A percentile compares a stretch with the other conserved stretches of the same genome.
Conservation (phyloP, 2,888 invertebrate species). For the Dicyrtoma fusca region DNA sequence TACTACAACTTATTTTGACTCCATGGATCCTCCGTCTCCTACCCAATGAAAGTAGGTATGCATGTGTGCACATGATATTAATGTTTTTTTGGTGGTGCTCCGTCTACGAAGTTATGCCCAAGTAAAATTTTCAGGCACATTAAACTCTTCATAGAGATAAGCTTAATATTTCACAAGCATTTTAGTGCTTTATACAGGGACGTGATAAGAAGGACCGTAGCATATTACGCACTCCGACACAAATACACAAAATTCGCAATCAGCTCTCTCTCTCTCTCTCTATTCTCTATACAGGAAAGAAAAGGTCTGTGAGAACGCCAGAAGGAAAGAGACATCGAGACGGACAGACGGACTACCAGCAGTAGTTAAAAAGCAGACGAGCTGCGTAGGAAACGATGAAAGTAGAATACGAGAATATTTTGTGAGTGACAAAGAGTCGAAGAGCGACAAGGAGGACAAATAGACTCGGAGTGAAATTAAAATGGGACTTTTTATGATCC, state of each 20-base stretch:
- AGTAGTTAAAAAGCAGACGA: background rate
- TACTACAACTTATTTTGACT: too few species aligned
- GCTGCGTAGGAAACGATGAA: background rate
- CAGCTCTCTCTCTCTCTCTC: background rate
- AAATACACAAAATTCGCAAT: conserved; percentile 11
- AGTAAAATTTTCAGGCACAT: too few species aligned
- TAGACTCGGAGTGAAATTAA: conserved; percentile 31
- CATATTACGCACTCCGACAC: too few species aligned
- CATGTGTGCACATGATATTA: too few species aligned
- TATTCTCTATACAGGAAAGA: background rate
- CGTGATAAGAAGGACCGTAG: too few species aligned
- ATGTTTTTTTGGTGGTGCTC: too few species aligned
- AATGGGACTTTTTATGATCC: conserved; percentile 38
- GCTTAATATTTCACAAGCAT: too few species aligned
- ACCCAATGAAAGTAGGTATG: too few species aligned
- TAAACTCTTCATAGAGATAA: too few species aligned
- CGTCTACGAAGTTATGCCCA: too few species aligned
- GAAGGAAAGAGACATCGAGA: background rate
- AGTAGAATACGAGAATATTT: background rate
- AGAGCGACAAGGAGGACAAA: conserved; percentile 29
- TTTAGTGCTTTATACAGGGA: too few species aligned
- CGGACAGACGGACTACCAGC: background rate
- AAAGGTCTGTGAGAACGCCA: background rate
- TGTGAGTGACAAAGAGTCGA: background rate
- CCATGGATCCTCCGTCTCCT: too few species aligned